Percentiles rank a stretch among this genome's conserved stretches.
These are phyloP conservation scores for Mohoua ochrocephala DNA, from an alignment of 2,113 vertebrate species.

Conservation along the genomic window DNA sequence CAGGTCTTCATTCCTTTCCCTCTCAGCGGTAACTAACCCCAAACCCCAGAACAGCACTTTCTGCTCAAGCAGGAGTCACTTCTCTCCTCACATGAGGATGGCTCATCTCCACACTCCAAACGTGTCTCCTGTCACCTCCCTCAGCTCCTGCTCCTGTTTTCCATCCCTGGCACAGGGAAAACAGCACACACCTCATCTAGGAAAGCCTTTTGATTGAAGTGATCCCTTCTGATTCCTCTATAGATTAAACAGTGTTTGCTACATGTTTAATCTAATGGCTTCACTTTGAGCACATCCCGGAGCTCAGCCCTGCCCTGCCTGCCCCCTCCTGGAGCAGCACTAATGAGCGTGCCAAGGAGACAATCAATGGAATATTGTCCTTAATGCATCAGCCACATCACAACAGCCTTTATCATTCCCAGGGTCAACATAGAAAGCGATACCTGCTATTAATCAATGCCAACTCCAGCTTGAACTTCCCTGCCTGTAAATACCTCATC, in stretches of 20 bases:
- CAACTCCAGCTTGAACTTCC: conserved; percentile 9
- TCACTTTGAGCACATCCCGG: not conserved
- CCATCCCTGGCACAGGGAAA: not conserved
- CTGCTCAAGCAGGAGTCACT: not conserved
- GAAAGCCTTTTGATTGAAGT: not conserved
- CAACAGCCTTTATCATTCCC: not conserved
- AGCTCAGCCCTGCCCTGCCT: not conserved
- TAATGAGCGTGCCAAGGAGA: not conserved
- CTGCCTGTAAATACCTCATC: conserved; percentile 26
- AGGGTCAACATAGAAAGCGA: not conserved
- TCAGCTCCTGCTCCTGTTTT: not conserved
- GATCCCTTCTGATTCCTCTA: not conserved
- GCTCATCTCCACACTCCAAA: not conserved
- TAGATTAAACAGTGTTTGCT: not conserved
- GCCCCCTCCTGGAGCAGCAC: not conserved
- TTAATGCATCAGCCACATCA: conserved; percentile 16
- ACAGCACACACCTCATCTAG: not conserved
- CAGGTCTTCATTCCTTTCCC: not conserved
- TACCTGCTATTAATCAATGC: conserved; percentile 22
- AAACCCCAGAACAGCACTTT: not conserved
- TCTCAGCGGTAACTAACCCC: not conserved
- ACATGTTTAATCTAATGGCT: not conserved
- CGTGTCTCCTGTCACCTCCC: not conserved
- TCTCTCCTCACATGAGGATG: not conserved
- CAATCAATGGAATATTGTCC: conserved; percentile 8